Percentiles rank a stretch among this genome's conserved stretches.
Conservation (phyloP, 2,113 vertebrate genomes). For the Baryphthengus martii region DNA sequence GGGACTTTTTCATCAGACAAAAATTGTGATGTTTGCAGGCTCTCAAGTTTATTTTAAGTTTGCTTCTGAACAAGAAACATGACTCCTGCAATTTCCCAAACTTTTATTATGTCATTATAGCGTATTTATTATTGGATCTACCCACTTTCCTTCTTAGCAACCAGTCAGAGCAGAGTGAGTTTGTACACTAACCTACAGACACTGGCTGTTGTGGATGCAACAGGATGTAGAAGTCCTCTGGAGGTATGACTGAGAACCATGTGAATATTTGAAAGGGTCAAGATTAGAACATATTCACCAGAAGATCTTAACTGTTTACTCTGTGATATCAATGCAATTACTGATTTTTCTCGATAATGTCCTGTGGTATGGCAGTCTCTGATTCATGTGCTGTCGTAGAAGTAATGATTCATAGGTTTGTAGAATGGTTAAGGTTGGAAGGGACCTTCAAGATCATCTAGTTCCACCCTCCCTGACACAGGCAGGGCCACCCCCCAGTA, state of each 20-base stretch:
- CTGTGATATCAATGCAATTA: not conserved
- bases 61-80: conserved; percentile 25
- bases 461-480: too few relatives aligned
- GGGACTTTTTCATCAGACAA: conserved; percentile 32
- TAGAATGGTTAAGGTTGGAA: too few relatives aligned
- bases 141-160: conserved; percentile 40
- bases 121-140: conserved; percentile 40
- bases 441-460: too few relatives aligned
- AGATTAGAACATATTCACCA: not conserved
- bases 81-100: conserved; percentile 26
- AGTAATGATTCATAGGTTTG: too few relatives aligned
- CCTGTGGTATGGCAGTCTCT: not conserved
- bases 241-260: not conserved
- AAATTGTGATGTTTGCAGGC: conserved; percentile 51
- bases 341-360: not conserved
- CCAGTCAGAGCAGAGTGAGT: not conserved
- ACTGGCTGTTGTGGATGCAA: not conserved
- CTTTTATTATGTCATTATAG: conserved; percentile 10
- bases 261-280: not conserved
- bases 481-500: too few relatives aligned
- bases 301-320: not conserved
- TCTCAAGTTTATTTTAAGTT: conserved; percentile 57
- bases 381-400: not conserved
- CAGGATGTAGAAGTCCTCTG: not conserved
- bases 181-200: not conserved